phyloP scores from a whole-genome alignment of 2,888 invertebrate species.

The Leptura quadrifasciata region DNA sequence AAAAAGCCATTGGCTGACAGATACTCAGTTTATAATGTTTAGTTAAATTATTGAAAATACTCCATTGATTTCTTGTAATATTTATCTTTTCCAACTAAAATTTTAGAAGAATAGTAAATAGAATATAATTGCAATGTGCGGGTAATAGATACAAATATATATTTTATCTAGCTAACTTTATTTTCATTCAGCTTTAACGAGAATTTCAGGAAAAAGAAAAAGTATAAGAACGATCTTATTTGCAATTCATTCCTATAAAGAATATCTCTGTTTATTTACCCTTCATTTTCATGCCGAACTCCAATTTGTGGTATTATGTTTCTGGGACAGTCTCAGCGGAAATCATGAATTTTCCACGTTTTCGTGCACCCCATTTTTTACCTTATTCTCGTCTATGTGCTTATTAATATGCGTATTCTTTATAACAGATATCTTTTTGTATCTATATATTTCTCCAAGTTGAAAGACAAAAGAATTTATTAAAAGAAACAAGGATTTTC shows the following conservation, averaged over 20 bases:
- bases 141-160: background rate
- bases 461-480: slow-evolving; percentile 3
- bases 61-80: too few relatives aligned
- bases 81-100: too few relatives aligned
- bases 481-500: background rate
- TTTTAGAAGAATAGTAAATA: too few relatives aligned
- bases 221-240: slow-evolving; percentile 30
- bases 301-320: slow-evolving; percentile 37
- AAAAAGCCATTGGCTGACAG: too few relatives aligned
- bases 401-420: slow-evolving; percentile 1
- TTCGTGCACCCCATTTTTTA: slow-evolving; percentile 8
- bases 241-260: slow-evolving; percentile 26
- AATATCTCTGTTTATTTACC: slow-evolving; percentile 37
- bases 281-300: slow-evolving; percentile 22
- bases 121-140: background rate
- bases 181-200: slow-evolving; percentile 21
- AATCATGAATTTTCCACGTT: slow-evolving; percentile 28
- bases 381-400: background rate
- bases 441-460: background rate
- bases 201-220: slow-evolving; percentile 18
- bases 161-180: background rate
- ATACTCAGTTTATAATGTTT: too few relatives aligned
- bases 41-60: too few relatives aligned
- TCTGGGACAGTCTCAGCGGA: slow-evolving; percentile 19
- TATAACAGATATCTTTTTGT: background rate